Percentiles rank a stretch among this genome's conserved stretches.
phyloP scores from a whole-genome alignment of 2,888 invertebrate species.

The Eristalis tenax region DNA sequence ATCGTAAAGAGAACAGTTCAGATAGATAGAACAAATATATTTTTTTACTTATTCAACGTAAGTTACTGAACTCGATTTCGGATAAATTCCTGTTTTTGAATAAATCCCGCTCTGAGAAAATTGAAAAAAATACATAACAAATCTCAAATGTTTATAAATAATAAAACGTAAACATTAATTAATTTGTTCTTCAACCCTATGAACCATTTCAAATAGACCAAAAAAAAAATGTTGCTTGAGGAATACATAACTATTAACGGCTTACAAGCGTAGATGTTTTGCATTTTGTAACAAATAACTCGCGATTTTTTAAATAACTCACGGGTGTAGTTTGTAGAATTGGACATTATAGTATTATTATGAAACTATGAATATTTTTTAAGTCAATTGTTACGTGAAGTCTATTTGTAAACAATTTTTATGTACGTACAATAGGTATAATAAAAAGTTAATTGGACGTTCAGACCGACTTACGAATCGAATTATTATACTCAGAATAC shows the following conservation, averaged over 20 bases:
- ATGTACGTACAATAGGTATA: conserved; percentile 14
- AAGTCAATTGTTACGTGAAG: conserved; percentile 16
- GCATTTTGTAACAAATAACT: neutral
- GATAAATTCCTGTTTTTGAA: conserved; percentile 3
- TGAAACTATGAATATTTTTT: conserved; percentile 34
- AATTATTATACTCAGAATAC: conserved; percentile 14
- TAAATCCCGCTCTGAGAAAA: neutral
- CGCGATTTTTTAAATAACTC: conserved; percentile 12
- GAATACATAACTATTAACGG: neutral
- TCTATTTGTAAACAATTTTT: conserved; percentile 18
- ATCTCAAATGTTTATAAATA: conserved; percentile 12
- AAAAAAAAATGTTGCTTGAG: neutral
- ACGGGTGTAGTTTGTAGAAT: conserved; percentile 24
- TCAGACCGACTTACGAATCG: neutral
- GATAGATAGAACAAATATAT: conserved; percentile 1
- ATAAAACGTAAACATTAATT: conserved; percentile 24
- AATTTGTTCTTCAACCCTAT: conserved; percentile 9
- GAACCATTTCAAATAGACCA: conserved; percentile 26
- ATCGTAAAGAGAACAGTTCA: conserved; percentile 20
- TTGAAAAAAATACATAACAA: neutral
- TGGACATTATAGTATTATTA: conserved; percentile 51
- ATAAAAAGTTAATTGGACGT: neutral
- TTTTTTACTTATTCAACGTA: conserved; percentile 28
- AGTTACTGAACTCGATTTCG: conserved; percentile 3
- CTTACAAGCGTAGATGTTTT: neutral